Conservation (phyloP, 2,888 invertebrate species). For the Ophraella communa region DNA sequence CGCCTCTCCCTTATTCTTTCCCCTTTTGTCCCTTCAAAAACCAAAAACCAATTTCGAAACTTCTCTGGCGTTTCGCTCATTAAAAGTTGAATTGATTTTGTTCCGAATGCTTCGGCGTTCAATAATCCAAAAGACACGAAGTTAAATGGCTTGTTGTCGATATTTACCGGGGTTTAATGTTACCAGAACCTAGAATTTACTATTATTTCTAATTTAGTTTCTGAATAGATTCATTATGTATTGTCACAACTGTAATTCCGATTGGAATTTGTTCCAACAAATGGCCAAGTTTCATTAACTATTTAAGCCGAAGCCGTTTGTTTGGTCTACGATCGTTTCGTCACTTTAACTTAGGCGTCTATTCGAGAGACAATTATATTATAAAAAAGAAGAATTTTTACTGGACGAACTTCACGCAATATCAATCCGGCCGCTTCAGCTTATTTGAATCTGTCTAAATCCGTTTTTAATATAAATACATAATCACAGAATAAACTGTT, state of each 20-base stretch:
- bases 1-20: conserved; percentile 47
- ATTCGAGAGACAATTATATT: background rate
- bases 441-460: no score
- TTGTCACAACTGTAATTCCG: background rate
- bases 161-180: conserved; percentile 7
- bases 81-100: conserved; percentile 32
- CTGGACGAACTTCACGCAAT: no score
- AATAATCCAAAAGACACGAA: conserved; percentile 13
- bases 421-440: no score
- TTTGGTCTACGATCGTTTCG: background rate
- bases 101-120: conserved; percentile 12
- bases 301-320: background rate
- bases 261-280: background rate
- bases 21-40: no score
- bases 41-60: conserved; percentile 47
- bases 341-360: background rate
- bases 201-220: conserved; percentile 3
- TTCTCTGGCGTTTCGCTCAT: conserved; percentile 41
- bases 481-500: no score
- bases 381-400: no score
- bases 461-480: no score
- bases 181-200: background rate
- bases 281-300: background rate
- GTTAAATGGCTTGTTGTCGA: conserved; percentile 21
- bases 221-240: background rate